These are phyloP conservation scores for Burhinus bistriatus DNA, from an alignment of 2,113 vertebrate genomes.

Conservation along the genomic window DNA sequence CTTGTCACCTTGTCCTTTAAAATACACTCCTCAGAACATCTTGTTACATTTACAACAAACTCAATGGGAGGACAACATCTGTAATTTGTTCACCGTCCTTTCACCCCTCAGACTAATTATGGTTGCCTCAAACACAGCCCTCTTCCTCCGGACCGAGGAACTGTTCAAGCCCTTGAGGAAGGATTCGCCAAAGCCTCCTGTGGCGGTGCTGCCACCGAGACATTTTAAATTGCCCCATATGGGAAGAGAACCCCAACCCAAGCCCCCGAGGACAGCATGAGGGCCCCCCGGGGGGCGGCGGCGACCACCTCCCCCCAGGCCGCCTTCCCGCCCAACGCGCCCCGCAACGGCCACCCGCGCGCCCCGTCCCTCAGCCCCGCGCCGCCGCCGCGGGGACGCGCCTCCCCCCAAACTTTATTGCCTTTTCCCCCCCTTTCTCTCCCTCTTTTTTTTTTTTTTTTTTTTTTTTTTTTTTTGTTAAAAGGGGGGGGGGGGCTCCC, in stretches of 20 bases:
- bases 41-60: background rate
- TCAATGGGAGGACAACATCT: background rate
- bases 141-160: background rate
- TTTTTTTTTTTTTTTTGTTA: too few relatives aligned
- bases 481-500: too few relatives aligned
- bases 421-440: too few relatives aligned
- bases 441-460: too few relatives aligned
- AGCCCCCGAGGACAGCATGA: background rate
- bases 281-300: background rate
- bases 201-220: background rate
- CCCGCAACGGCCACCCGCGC: background rate
- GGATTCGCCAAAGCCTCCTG: background rate
- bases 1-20: background rate
- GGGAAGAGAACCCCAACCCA: background rate
- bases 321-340: constrained; percentile 21
- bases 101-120: background rate
- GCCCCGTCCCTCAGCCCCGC: background rate
- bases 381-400: background rate
- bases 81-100: background rate
- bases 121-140: background rate
- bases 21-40: background rate
- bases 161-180: background rate
- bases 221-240: rapidly evolving
- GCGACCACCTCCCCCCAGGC: background rate
- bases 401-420: constrained; percentile 58